Base-by-base conservation (phyloP, 2,797 vertebrate genomes). In the Typhlichthys subterraneus region DNA sequence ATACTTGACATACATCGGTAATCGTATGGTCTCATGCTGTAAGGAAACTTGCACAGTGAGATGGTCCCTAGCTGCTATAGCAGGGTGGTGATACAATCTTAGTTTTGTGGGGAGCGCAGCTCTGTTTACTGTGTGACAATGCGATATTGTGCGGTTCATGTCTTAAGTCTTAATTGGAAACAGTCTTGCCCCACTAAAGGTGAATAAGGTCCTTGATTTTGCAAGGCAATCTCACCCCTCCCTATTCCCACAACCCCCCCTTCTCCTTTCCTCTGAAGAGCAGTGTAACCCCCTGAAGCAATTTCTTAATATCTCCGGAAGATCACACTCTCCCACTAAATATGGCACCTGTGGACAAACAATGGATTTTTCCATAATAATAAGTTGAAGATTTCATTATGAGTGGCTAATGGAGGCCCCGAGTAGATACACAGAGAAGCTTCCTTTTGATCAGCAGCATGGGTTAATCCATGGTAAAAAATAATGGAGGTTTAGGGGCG, bases 281-380 rank as follows among this genome's bases (percentile, higher is more conserved):
- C 77, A 88, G 84, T 68, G 72, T 81, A 89, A 74, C 53, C 79
- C 87, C 88, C 85, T 67, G 56, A 79, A 85, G 87, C 87, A 84
- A 86, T 88, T 87, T 84, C 85, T 78, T 89, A 89, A 89, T 91
- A n/a, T 86, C 87, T 82, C 73, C 69, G 79, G 86, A 89, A 89
- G 88, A 87, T 89, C 87, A 84, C 75, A 82, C 82, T 87, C 85
- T 82, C 83, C 81, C 74, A 68, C 88, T 88, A 88, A 89, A 88
- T 85, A 85, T 88, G 85, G 76, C 86, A 90, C 86, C 91, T 90
- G 89, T 89, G 85, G 83, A 90, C 87, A 90, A 88, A 90, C 88
- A 87, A 92, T 88, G 76, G 89, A 90, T 91, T 90, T 89, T 85
- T 91, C 87, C 88, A 90, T 90, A 84, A 90, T 88, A 90, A 88